These are phyloP conservation scores for Pristionchus exspectatus DNA, from an alignment of 2,888 invertebrate species.

Conservation along the genomic window DNA sequence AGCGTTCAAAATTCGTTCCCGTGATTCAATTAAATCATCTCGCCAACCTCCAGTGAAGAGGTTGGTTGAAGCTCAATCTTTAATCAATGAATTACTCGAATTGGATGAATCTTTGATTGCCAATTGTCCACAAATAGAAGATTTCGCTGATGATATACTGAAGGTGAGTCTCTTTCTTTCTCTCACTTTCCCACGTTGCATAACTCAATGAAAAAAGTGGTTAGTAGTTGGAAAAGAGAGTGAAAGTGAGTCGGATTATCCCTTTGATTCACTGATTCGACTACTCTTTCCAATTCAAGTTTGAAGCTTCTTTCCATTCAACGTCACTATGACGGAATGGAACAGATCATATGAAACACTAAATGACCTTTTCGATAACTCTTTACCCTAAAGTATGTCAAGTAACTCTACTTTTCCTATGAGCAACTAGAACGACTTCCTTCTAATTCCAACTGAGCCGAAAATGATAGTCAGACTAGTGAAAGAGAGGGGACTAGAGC, in stretches of 20 bases:
- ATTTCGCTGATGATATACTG: constrained; percentile 28
- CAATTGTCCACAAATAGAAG: constrained; percentile 10
- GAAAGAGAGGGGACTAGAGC: neutral
- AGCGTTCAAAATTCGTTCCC: constrained; percentile 5
- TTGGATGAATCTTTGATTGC: constrained; percentile 30
- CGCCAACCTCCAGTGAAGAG: neutral
- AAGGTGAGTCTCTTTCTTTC: neutral
- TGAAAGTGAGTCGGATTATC: constrained; percentile 42
- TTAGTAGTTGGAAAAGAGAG: constrained; percentile 21
- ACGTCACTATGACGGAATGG: neutral
- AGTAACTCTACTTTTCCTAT: neutral
- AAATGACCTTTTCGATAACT: neutral
- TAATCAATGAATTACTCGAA: constrained; percentile 38
- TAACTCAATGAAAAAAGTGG: neutral
- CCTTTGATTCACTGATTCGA: constrained; percentile 1
- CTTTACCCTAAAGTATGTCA: constrained; percentile 17
- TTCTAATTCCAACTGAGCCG: constrained; percentile 31
- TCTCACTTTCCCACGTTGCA: neutral
- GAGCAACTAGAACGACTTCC: neutral
- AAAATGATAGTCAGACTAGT: constrained; percentile 19
- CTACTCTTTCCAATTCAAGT: constrained; percentile 4
- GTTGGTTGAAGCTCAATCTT: constrained; percentile 28
- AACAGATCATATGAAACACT: neutral
- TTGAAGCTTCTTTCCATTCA: constrained; percentile 16
- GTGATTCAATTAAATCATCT: neutral